These are phyloP conservation scores for Columba guinea DNA, from an alignment of 2,797 vertebrate species.

Conservation along the genomic window DNA sequence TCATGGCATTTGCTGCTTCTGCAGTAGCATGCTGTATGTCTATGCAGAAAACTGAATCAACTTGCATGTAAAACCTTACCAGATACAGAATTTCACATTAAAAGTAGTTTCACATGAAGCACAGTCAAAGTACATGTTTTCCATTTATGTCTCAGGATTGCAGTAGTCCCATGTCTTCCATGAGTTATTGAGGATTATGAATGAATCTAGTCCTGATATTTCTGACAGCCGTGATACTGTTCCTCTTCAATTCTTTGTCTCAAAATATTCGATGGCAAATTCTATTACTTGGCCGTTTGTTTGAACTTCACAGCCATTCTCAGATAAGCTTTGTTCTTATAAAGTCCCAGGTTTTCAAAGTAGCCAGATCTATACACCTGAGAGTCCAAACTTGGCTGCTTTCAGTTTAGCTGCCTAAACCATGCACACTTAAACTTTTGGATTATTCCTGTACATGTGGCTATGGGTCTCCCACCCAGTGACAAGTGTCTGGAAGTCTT, in stretches of 20 bases:
- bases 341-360: neutral
- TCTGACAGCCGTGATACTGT: neutral
- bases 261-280: neutral
- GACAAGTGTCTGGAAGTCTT: neutral
- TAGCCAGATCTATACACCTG: neutral
- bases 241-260: neutral
- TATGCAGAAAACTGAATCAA: neutral
- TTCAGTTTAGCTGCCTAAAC: neutral
- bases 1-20: constrained; percentile 8
- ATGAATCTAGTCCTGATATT: neutral
- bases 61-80: neutral
- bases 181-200: neutral
- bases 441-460: neutral
- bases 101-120: neutral
- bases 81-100: neutral
- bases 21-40: neutral
- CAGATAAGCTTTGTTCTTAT: neutral
- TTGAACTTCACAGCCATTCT: neutral
- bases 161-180: neutral
- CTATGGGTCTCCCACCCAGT: neutral
- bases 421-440: neutral
- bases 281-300: neutral
- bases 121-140: neutral
- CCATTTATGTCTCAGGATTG: neutral
- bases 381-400: neutral